Percentiles rank a stretch among this genome's conserved stretches.
These are phyloP conservation scores for Littorina saxatilis DNA, from an alignment of 1,140 invertebrate genomes.

Conservation along the genomic window DNA sequence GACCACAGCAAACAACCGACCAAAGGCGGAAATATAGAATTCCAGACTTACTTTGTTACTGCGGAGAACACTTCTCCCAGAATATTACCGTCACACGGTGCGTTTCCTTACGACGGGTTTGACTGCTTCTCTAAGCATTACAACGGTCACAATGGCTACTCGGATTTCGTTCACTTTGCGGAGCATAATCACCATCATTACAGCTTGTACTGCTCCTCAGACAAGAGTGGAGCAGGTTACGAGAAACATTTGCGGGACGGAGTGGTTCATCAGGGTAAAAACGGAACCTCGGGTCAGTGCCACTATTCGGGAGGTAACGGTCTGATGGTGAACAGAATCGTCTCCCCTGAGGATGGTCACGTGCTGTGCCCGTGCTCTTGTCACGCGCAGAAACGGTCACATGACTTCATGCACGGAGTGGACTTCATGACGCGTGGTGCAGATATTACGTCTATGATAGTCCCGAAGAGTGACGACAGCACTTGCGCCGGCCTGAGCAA, in stretches of 20 bases:
- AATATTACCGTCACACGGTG: background rate
- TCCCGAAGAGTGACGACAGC: no score
- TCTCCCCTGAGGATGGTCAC: slow-evolving; percentile 19
- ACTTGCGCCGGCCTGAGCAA: no score
- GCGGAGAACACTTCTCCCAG: background rate
- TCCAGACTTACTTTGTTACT: slow-evolving; percentile 1
- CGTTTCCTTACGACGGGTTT: background rate
- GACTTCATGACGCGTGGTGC: no score
- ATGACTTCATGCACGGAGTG: background rate
- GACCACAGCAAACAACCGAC: background rate
- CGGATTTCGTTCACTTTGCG: slow-evolving; percentile 10
- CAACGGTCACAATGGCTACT: background rate
- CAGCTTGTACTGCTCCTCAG: no score
- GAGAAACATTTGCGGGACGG: no score
- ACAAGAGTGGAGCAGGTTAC: no score
- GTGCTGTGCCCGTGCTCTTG: slow-evolving; percentile 4
- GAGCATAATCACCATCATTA: background rate
- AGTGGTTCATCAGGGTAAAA: background rate
- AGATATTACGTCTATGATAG: no score
- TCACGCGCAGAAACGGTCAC: background rate
- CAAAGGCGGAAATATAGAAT: background rate
- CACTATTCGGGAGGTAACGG: background rate
- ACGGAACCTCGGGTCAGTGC: background rate
- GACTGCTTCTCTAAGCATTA: background rate
- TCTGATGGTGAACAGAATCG: background rate